phyloP scores from a whole-genome alignment of 2,888 invertebrate species.

The Mythimna ferrago region DNA sequence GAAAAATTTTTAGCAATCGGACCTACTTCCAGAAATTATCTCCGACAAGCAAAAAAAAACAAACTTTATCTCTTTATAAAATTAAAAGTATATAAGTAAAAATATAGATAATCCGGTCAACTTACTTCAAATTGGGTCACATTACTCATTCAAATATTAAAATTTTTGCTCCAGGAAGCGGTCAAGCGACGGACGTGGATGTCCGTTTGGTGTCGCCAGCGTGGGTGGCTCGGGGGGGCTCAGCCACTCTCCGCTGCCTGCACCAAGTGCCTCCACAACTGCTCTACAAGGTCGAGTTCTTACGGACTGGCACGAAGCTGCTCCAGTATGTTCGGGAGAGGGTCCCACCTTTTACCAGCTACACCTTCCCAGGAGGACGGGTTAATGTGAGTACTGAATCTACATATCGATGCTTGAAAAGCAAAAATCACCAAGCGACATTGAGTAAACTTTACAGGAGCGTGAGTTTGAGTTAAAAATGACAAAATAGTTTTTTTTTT shows the following conservation, averaged over 20 bases:
- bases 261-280: slow-evolving; percentile 94
- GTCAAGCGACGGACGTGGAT: slow-evolving; percentile 90
- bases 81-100: too few relatives aligned
- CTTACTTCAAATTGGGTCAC: neutral
- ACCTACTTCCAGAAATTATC: too few relatives aligned
- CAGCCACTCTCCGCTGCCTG: slow-evolving; percentile 93
- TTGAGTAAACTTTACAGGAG: too few relatives aligned
- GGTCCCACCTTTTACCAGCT: slow-evolving; percentile 93
- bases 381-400: slow-evolving; percentile 92
- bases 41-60: too few relatives aligned
- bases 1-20: too few relatives aligned
- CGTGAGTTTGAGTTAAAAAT: too few relatives aligned
- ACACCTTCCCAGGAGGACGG: slow-evolving; percentile 92
- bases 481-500: too few relatives aligned
- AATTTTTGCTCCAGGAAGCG: slow-evolving; percentile 73
- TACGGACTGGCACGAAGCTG: slow-evolving; percentile 91
- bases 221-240: slow-evolving; percentile 94
- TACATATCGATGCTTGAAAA: too few relatives aligned
- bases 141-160: neutral
- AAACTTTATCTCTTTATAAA: too few relatives aligned
- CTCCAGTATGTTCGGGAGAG: slow-evolving; percentile 95
- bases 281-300: slow-evolving; percentile 93
- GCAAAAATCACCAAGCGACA: too few relatives aligned
- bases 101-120: too few relatives aligned
- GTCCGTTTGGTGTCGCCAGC: slow-evolving; percentile 93